Conservation (phyloP, 2,888 invertebrate species). For the Neria commutata region DNA sequence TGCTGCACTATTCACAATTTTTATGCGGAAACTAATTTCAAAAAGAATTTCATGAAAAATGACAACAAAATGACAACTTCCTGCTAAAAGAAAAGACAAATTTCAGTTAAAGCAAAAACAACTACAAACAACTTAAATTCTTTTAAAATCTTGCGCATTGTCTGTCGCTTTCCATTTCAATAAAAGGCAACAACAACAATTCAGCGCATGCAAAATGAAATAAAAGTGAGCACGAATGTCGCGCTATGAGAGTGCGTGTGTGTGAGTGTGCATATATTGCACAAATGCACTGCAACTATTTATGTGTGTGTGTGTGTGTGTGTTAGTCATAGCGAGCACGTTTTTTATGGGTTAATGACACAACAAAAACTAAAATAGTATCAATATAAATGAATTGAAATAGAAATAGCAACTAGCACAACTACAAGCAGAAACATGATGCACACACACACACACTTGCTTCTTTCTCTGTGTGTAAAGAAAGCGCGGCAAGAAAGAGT, state of each 20-base stretch:
- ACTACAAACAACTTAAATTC: too few relatives aligned
- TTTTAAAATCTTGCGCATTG: too few relatives aligned
- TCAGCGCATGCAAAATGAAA: too few relatives aligned
- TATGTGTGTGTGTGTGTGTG: not conserved
- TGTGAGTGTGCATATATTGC: not conserved
- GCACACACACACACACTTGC: too few relatives aligned
- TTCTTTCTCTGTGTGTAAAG: too few relatives aligned
- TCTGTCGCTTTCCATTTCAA: too few relatives aligned
- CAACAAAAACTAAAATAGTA: not conserved
- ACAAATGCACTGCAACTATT: not conserved
- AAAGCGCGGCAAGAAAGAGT: too few relatives aligned
- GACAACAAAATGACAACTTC: not conserved
- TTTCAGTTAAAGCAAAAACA: not conserved
- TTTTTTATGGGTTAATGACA: slow-evolving; percentile 5
- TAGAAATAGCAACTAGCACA: too few relatives aligned
- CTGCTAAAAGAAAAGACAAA: not conserved
- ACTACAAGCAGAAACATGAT: too few relatives aligned
- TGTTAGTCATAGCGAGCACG: not conserved
- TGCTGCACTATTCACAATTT: not conserved
- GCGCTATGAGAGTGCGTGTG: not conserved
- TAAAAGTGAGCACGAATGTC: too few relatives aligned
- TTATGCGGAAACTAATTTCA: not conserved
- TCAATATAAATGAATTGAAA: too few relatives aligned
- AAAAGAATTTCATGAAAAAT: not conserved
- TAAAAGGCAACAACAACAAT: too few relatives aligned